A percentile compares a stretch with the other conserved stretches of the same genome.
phyloP scores from a whole-genome alignment of 2,888 invertebrate genomes.

The Apomyelois bistriatella region DNA sequence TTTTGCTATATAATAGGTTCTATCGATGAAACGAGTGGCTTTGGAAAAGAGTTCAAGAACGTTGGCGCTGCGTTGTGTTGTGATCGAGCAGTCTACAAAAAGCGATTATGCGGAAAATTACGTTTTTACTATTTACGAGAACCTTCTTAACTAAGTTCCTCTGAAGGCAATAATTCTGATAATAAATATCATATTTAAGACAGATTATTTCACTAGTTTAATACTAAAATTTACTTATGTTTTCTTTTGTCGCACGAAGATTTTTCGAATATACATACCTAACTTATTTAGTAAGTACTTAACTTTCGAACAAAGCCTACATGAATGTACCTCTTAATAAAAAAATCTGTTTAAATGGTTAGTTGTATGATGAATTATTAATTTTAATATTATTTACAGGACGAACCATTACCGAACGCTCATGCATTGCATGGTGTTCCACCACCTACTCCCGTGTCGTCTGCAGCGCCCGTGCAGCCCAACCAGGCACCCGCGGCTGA shows the following conservation, averaged over 20 bases:
- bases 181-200: too few relatives aligned
- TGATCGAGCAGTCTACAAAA: constrained; percentile 31
- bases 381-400: constrained; percentile 40
- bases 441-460: constrained; percentile 37
- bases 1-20: constrained; percentile 37
- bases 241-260: too few relatives aligned
- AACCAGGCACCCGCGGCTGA: constrained; percentile 34
- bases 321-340: too few relatives aligned
- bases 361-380: background rate
- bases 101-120: constrained; percentile 29
- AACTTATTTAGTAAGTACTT: too few relatives aligned
- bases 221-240: too few relatives aligned
- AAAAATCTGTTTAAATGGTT: too few relatives aligned
- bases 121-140: background rate
- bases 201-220: too few relatives aligned
- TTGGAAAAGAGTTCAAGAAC: constrained; percentile 29
- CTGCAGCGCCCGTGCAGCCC: constrained; percentile 29
- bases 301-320: too few relatives aligned
- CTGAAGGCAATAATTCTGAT: background rate
- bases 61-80: constrained; percentile 19
- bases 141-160: background rate
- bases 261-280: too few relatives aligned
- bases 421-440: constrained; percentile 65
- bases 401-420: constrained; percentile 68
- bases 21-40: constrained; percentile 24